These are phyloP conservation scores for Ochotona princeps DNA, from an alignment of 2,113 vertebrate genomes.

Conservation along the genomic window DNA sequence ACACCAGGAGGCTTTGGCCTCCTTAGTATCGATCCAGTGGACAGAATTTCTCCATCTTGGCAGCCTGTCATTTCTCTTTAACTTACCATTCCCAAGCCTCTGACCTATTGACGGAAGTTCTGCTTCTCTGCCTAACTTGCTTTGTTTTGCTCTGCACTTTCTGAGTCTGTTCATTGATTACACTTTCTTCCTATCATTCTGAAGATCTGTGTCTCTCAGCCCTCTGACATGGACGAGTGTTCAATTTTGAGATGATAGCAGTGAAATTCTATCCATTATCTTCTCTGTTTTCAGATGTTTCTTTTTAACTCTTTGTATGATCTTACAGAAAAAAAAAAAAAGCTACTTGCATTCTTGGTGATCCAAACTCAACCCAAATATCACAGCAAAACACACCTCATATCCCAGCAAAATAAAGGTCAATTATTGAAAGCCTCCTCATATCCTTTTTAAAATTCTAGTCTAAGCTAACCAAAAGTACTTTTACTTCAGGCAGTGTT, in stretches of 20 bases:
- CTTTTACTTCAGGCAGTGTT: background rate
- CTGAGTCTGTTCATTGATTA: constrained; percentile 37
- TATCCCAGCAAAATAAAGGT: background rate
- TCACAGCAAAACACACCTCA: background rate
- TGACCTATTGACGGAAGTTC: constrained; percentile 60
- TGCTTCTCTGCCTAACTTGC: constrained; percentile 35
- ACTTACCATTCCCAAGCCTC: constrained; percentile 63
- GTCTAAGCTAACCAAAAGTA: background rate
- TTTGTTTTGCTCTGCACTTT: constrained; percentile 61
- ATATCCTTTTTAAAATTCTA: background rate
- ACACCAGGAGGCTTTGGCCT: background rate
- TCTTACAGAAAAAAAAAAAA: background rate
- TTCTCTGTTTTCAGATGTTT: background rate
- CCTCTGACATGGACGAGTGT: background rate
- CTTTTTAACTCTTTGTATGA: constrained; percentile 23
- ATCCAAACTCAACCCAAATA: background rate
- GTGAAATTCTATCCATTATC: background rate
- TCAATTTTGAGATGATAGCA: constrained; percentile 5
- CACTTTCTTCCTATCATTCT: constrained; percentile 32
- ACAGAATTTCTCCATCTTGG: constrained; percentile 72
- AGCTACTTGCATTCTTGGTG: background rate
- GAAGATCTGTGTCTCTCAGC: background rate
- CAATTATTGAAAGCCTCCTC: background rate
- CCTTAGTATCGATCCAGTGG: constrained; percentile 65
- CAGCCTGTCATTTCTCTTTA: constrained; percentile 70